These are phyloP conservation scores for Sycophila sp. DNA, from an alignment of 1,140 invertebrate genomes.

Conservation along the genomic window DNA sequence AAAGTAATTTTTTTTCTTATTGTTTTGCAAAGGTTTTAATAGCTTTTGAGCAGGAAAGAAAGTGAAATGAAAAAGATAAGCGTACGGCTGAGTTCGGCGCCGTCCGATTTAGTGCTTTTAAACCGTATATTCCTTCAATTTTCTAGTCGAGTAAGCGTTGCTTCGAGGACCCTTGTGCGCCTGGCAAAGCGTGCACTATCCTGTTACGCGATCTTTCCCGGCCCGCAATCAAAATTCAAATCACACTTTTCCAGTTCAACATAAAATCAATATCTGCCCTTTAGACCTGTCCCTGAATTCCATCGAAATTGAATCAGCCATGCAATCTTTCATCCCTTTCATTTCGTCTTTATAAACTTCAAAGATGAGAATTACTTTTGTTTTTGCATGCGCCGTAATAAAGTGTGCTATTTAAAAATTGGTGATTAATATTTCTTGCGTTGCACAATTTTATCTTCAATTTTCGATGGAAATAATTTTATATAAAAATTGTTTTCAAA, in stretches of 20 bases:
- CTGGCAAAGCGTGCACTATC: conserved; percentile 68
- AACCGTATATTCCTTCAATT: conserved; percentile 62
- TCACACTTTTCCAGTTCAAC: conserved; percentile 65
- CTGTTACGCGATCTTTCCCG: conserved; percentile 66
- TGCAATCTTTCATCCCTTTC: conserved; percentile 22
- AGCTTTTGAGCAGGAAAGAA: not conserved
- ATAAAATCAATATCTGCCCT: conserved; percentile 66
- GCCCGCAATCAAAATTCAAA: conserved; percentile 68
- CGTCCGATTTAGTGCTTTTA: conserved; percentile 50
- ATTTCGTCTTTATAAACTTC: not conserved
- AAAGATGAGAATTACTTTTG: too few relatives aligned
- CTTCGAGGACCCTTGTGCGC: conserved; percentile 61
- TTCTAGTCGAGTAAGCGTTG: conserved; percentile 63
- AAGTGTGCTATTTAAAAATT: too few relatives aligned
- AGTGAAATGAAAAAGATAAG: conserved; percentile 22
- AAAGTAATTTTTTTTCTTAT: not conserved
- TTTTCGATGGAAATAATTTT: too few relatives aligned
- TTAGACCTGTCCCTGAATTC: conserved; percentile 53
- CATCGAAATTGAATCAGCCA: conserved; percentile 54
- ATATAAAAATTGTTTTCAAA: too few relatives aligned
- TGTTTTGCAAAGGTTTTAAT: not conserved
- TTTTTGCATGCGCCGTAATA: too few relatives aligned
- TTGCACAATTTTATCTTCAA: too few relatives aligned
- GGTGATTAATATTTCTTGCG: too few relatives aligned
- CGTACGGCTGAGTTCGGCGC: conserved; percentile 6